Conservation (phyloP, 2,888 invertebrate genomes). For the Drosophila lutescens region DNA sequence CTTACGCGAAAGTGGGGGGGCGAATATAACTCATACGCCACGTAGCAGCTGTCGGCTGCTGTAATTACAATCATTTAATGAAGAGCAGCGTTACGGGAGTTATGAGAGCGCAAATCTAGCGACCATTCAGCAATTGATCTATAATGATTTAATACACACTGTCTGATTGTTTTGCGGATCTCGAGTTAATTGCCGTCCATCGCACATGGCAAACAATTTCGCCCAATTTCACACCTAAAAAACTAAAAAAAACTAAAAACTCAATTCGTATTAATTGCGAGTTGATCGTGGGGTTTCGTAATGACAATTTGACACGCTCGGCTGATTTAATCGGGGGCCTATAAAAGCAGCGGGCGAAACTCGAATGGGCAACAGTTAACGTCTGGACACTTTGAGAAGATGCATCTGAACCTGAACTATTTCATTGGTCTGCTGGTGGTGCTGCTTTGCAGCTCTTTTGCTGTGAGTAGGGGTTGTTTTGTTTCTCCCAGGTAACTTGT, state of each 20-base stretch:
- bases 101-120: conserved; percentile 2
- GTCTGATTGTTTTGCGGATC: not conserved
- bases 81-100: conserved; percentile 37
- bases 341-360: conserved; percentile 10
- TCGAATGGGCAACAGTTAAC: not conserved
- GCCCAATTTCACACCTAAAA: conserved; percentile 38
- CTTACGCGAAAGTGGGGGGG: conserved; percentile 56
- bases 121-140: conserved; percentile 23
- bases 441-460: conserved; percentile 39
- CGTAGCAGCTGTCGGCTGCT: conserved; percentile 15
- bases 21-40: conserved; percentile 72
- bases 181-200: conserved; percentile 8
- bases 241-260: conserved; percentile 40
- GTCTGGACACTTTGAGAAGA: conserved; percentile 9
- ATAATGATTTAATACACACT: conserved; percentile 42
- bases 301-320: conserved; percentile 35
- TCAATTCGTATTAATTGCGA: conserved; percentile 18
- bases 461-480: conserved; percentile 45
- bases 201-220: conserved; percentile 4
- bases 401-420: conserved; percentile 36
- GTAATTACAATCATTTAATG: conserved; percentile 73
- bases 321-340: not conserved
- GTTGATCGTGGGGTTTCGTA: not conserved
- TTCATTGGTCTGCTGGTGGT: conserved; percentile 33
- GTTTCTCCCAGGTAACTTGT: accelerated